Base-by-base conservation (phyloP, 1,140 invertebrate species). In the Panagrolaimus sp. region DNA sequence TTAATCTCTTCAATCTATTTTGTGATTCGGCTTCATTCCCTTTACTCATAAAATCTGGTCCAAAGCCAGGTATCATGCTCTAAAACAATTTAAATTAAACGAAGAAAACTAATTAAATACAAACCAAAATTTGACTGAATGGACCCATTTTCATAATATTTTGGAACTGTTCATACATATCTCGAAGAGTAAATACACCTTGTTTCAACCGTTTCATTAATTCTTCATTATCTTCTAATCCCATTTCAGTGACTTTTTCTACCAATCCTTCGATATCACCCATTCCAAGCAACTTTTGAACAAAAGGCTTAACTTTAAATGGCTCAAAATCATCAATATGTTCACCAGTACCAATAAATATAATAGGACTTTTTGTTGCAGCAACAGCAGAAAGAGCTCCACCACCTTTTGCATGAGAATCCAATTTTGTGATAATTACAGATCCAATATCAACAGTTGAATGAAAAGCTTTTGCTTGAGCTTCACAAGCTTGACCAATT, bases 101-200 rank as follows among this genome's bases (percentile, higher is more conserved):
- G n/a, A n/a, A n/a, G n/a, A n/a, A n/a, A n/a, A n/a, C n/a, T n/a
- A n/a, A n/a, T n/a, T n/a, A 65, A 63, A 44, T 46, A 81, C 83
- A 86, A 86, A 94, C 93, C 93, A 99, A 95, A 76, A 99, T 96
- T 86, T 99, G 96, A 81, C 94, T 94, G 86, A 99, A 98, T 10
- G 96, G 96, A 55, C 96, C 96, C 95, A 99, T 98, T 86, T 98
- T 99, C 94, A 99, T 97, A 65, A 99, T 98, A 85, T 98, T 99
- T 84, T 98, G 96, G 84, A 99, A 98, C 85, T 99, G 96, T 86
- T 99, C 96, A 83, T 99, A 99, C 96, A 99, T 99, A 83, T 99
- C 95, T 73, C 96, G 87, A 62, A 99, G 86, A 24, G 96, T 98
- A 81, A 99, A 99, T 8, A 64, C 75, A 86, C 87, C 96, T 84